These are phyloP conservation scores for Lutraria lutraria DNA, from an alignment of 2,888 invertebrate genomes.

Conservation along the genomic window DNA sequence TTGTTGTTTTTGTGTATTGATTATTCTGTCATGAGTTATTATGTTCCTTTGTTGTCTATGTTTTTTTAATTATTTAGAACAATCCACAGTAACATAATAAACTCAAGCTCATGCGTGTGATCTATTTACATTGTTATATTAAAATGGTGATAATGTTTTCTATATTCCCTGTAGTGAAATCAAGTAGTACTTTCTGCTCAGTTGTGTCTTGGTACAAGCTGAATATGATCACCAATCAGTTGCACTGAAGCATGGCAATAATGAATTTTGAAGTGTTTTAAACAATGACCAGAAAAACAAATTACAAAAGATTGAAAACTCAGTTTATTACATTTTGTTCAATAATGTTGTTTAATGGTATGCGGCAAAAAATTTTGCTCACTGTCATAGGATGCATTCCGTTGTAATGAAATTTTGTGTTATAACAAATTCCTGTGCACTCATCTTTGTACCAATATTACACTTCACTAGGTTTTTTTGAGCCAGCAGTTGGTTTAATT, in stretches of 20 bases:
- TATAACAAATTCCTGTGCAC: slow-evolving; percentile 19
- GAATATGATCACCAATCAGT: not conserved
- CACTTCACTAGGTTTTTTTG: slow-evolving; percentile 7
- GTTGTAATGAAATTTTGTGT: slow-evolving; percentile 20
- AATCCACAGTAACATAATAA: not conserved
- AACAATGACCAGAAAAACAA: not conserved
- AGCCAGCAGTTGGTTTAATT: slow-evolving; percentile 22
- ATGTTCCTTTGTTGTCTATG: slow-evolving; percentile 8
- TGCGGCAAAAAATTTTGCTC: not conserved
- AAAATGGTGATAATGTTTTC: not conserved
- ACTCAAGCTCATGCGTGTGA: not conserved
- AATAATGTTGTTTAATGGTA: not conserved
- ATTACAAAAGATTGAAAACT: not conserved
- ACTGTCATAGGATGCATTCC: not conserved
- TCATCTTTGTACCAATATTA: slow-evolving; percentile 15
- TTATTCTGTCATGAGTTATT: not conserved
- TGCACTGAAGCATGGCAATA: not conserved
- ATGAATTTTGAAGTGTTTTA: slow-evolving; percentile 25
- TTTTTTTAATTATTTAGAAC: not conserved
- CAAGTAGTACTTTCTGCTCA: not conserved
- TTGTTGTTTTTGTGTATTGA: not conserved
- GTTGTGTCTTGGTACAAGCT: not conserved
- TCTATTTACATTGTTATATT: not conserved
- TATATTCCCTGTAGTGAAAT: not conserved
- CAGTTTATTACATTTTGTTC: not conserved